phyloP scores from a whole-genome alignment of 2,797 vertebrate genomes.

The Eulemur coronatus region DNA sequence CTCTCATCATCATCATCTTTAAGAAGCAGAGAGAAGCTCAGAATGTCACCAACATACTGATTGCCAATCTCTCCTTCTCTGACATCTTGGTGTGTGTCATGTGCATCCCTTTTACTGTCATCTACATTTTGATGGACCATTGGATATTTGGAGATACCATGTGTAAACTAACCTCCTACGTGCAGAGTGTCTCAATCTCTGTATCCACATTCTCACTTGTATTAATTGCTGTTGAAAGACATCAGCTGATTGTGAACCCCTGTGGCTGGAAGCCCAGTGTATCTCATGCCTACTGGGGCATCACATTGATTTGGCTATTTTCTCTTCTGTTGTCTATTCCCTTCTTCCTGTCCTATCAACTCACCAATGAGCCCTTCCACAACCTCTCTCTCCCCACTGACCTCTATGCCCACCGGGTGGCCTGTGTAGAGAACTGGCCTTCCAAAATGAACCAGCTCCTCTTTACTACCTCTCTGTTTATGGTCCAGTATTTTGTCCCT shows the following conservation, averaged over 20 bases:
- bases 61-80: conserved; percentile 92
- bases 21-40: conserved; percentile 90
- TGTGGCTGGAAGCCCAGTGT: conserved; percentile 84
- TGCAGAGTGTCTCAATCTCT: conserved; percentile 91
- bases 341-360: conserved; percentile 83
- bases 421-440: conserved; percentile 82
- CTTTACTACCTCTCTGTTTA: conserved; percentile 84
- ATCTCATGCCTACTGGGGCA: conserved; percentile 83
- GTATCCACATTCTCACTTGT: conserved; percentile 93
- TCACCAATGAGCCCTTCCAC: conserved; percentile 84
- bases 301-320: conserved; percentile 81
- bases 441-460: conserved; percentile 81
- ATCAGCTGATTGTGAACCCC: conserved; percentile 86
- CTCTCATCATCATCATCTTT: conserved; percentile 91
- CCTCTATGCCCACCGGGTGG: conserved; percentile 79
- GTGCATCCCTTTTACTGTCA: conserved; percentile 91
- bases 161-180: conserved; percentile 91
- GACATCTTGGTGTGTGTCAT: conserved; percentile 92
- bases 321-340: conserved; percentile 83
- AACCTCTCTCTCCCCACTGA: conserved; percentile 81
- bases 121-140: conserved; percentile 92
- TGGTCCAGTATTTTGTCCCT: conserved; percentile 85
- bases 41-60: conserved; percentile 93
- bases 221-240: conserved; percentile 88
- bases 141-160: conserved; percentile 91